Conservation (phyloP, 1,140 invertebrate species). For the Drosophila lowei region DNA sequence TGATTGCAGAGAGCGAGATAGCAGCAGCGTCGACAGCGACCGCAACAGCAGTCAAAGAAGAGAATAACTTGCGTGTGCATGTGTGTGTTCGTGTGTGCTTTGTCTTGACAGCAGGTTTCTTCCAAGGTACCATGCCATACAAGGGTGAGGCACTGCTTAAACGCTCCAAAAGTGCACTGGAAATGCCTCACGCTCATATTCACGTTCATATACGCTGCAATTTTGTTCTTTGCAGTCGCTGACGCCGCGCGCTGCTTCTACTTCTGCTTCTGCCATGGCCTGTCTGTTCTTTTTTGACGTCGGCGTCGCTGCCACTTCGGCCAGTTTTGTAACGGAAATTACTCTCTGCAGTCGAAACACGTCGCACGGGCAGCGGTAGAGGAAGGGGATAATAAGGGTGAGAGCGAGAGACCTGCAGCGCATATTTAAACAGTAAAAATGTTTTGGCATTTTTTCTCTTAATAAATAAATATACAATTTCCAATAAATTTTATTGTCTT, state of each 20-base stretch:
- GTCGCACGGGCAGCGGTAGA: conserved; percentile 21
- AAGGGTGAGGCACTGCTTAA: no score
- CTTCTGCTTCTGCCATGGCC: conserved; percentile 11
- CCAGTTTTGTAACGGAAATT: conserved; percentile 80
- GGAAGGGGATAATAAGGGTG: conserved; percentile 13
- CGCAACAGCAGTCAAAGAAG: conserved; percentile 25
- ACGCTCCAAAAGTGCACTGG: no score
- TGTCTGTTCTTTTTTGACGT: background rate
- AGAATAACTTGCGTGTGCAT: conserved; percentile 23
- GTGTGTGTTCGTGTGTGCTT: no score
- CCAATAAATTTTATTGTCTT: no score
- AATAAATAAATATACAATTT: no score
- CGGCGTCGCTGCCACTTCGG: conserved; percentile 34
- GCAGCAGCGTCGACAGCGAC: conserved; percentile 1
- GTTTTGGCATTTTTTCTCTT: no score
- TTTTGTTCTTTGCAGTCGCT: conserved; percentile 6
- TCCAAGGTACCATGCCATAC: no score
- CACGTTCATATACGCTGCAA: no score
- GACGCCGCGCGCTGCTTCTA: conserved; percentile 19
- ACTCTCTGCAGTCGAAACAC: conserved; percentile 57
- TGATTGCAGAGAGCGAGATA: conserved; percentile 29
- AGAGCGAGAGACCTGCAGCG: conserved; percentile 13
- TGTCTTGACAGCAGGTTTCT: no score
- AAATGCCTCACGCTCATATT: no score
- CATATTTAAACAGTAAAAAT: no score